These are phyloP conservation scores for Opisthocomus hoazin DNA, from an alignment of 2,113 vertebrate species.

Conservation along the genomic window DNA sequence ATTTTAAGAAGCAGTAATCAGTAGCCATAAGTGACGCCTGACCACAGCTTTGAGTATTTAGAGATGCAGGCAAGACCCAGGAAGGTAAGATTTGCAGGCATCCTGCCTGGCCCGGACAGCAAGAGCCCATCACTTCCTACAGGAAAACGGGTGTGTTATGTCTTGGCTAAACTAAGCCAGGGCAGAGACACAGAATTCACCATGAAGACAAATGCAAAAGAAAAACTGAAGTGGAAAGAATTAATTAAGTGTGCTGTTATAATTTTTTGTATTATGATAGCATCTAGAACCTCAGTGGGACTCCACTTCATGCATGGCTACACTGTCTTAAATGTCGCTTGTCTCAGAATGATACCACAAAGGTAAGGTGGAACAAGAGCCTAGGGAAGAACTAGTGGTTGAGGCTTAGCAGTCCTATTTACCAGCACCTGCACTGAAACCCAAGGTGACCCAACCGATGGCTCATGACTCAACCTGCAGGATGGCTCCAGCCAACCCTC, in stretches of 20 bases:
- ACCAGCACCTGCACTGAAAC: neutral
- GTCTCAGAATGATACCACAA: neutral
- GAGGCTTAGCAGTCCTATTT: neutral
- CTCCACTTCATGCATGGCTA: neutral
- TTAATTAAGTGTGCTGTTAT: neutral
- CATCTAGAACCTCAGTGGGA: neutral
- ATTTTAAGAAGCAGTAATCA: conserved; percentile 69
- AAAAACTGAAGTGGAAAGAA: neutral
- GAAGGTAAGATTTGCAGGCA: neutral
- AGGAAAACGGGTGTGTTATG: neutral
- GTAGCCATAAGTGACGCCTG: neutral
- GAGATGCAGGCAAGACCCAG: neutral
- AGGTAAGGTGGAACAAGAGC: neutral
- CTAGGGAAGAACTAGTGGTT: neutral
- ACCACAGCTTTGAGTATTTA: conserved; percentile 20
- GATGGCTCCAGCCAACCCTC: neutral
- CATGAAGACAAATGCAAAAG: neutral
- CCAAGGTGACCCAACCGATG: neutral
- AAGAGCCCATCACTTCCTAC: neutral
- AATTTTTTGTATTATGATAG: neutral
- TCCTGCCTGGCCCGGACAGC: neutral
- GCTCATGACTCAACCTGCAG: neutral
- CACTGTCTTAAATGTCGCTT: neutral
- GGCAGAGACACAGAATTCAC: neutral
- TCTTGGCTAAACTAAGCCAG: neutral